Evolutionary conservation across 2,113 vertebrate species (phyloP), one percentile per base, ranked within the genome.

Genomic region (Prionailurus bengalensis): DNA sequence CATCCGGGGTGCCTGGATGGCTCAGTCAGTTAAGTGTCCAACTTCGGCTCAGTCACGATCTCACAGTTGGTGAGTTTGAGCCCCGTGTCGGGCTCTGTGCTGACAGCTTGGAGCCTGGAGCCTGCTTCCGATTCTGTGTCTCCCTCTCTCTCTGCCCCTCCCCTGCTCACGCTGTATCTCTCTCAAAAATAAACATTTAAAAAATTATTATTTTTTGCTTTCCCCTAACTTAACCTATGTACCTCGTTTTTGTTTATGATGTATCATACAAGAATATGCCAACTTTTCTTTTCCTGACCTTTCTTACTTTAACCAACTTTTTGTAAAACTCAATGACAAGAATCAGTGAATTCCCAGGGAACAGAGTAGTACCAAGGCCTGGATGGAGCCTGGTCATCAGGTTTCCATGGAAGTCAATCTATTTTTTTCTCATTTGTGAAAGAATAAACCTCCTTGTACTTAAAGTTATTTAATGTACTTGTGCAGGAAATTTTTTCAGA

Each of bases 381-480:
- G 29, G 10, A 53, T 11, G 23, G n/a, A 89, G 45, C 21, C 36
- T 88, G 61, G 42, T 79, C 68, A 12, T 16, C 51, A 76, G 27
- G 45, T 92, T 76, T 58, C 14, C 31, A 16, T 14, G 39, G 65
- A 51, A 88, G 16, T 81, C 81, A 29, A 68, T 65, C 25, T 71
- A 27, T 71, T 86, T 91, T 96, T 78, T 68, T 65, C 82, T 71
- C 21, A 33, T 85, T 91, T 91, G 95, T 53, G 31, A 93, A 42
- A 90, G 39, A 88, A 78, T 42, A 42, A 71, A 96, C 19, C 36
- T 95, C n/a, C 58, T 23, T 74, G 45, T 92, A 70, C 36, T 53
- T 51, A 94, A 84, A 92, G 66, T 74, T 95, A 65, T 21, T 79
- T 79, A 95, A 55, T 45, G 29, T n/a, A 63, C 79, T 85, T 53